Conservation (phyloP, 2,888 invertebrate species). For the Polyploca ridens region DNA sequence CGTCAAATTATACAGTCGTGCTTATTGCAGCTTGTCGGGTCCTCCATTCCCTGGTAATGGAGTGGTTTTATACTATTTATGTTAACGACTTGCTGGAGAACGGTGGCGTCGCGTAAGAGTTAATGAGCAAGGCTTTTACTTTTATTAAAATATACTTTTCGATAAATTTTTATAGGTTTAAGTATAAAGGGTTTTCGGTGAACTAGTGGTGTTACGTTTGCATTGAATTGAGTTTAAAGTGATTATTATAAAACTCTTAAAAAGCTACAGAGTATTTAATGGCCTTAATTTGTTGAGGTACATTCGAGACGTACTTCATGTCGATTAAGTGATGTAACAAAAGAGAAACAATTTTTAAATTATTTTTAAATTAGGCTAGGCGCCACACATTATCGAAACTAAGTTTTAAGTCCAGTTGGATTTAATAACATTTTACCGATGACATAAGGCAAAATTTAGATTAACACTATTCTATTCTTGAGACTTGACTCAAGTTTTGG, state of each 20-base stretch:
- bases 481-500: not conserved
- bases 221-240: not conserved
- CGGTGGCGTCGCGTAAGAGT: not conserved
- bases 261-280: too few species aligned
- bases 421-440: too few species aligned
- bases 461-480: too few species aligned
- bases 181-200: conserved; percentile 5
- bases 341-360: too few species aligned
- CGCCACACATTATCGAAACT: too few species aligned
- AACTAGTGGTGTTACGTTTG: not conserved
- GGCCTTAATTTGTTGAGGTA: too few species aligned
- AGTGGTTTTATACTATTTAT: not conserved
- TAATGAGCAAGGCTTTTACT: not conserved
- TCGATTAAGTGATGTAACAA: too few species aligned
- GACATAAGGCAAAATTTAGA: too few species aligned
- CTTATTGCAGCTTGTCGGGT: conserved; percentile 11
- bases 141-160: not conserved
- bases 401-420: too few species aligned
- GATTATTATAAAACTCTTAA: too few species aligned
- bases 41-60: conserved; percentile 1
- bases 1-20: conserved; percentile 56
- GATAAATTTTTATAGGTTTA: not conserved
- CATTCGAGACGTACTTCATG: too few species aligned
- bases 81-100: not conserved
- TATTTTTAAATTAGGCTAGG: too few species aligned